Percentiles rank a stretch among this genome's conserved stretches.
Evolutionary conservation across 2,113 vertebrate genomes (phyloP).

Genomic region (Poicephalus gulielmi): DNA sequence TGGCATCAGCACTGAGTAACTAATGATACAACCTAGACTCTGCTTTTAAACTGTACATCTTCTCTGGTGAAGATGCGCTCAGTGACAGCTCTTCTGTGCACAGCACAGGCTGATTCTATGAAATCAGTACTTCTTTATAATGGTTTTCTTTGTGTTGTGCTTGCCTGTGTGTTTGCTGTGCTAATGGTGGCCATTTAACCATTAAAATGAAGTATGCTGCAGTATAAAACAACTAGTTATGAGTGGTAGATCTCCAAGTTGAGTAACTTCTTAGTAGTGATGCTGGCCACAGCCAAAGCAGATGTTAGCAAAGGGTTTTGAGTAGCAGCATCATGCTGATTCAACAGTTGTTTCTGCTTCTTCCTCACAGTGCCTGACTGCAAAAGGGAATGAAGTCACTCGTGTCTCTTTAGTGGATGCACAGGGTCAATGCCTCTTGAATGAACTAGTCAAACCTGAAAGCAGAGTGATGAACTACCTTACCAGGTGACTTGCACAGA

Average conservation of each 20-base stretch:
- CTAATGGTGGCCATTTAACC: not conserved
- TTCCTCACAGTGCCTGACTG: conserved; percentile 82
- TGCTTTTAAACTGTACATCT: not conserved
- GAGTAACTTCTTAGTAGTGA: not conserved
- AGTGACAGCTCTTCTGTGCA: not conserved
- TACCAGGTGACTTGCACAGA: conserved; percentile 76
- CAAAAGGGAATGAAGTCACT: conserved; percentile 79
- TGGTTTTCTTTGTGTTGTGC: not conserved
- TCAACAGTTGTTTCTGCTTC: not conserved
- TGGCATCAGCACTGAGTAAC: not conserved
- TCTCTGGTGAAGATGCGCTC: not conserved
- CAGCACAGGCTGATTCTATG: not conserved
- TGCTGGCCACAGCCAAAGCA: not conserved
- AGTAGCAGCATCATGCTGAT: not conserved
- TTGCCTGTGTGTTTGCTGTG: not conserved
- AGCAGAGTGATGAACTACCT: conserved; percentile 81
- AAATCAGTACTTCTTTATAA: not conserved
- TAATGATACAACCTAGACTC: not conserved
- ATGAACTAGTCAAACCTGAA: conserved; percentile 86
- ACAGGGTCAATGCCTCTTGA: conserved; percentile 80
- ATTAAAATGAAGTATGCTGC: not conserved
- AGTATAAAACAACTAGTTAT: not conserved
- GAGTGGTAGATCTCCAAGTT: not conserved
- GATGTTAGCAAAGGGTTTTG: not conserved
- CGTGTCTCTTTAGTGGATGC: conserved; percentile 85